Evolutionary conservation across 2,113 vertebrate species (phyloP), one percentile per base, ranked within the genome.

Genomic region (Corynorhinus townsendii): DNA sequence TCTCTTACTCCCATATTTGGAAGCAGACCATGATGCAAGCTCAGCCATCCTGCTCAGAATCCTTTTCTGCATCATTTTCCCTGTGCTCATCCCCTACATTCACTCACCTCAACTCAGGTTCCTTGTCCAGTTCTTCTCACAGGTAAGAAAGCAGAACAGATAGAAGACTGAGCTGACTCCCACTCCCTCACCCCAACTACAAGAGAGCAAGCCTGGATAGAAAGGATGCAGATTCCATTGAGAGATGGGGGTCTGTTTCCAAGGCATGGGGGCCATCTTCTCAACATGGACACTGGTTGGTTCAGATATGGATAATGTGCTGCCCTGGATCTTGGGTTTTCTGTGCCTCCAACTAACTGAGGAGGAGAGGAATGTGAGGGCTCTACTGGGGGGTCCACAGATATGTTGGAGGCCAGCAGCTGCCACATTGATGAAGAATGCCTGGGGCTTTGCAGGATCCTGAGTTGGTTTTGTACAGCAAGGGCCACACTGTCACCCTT

Each of bases 401-500:
- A 98, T 99, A 99, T 99, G 96, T 99, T 99, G 75, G 99, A 99
- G 94, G 97, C 98, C 43, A 99, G 98, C 66, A 99, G 98, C 66
- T 86, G 97, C 97, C 99, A 98, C 92, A 99, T 96, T 16, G 98
- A 98, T 72, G 98, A 98, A 0, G 99, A 99, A 97, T 99, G 98
- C 95, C 99, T 99, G 97, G 99, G 98, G 0, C 98, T 98, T 72
- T 98, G 96, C 4, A 99, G 99, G 89, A 99, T 92, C 0, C 85
- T 40, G 56, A 99, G 98, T 3, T 98, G 98, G 96, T 99, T 99
- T 98, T 99, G 99, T 43, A 99, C 99, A 0, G 99, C 99, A 73
- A 99, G 97, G 35, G 99, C 99, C 92, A 99, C 99, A 11, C 99
- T 99, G 98, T 99, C 99, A 0, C 99, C 99, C 94, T 99, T 99